Conservation (phyloP, 2,797 vertebrate genomes). For the Natrix natrix region DNA sequence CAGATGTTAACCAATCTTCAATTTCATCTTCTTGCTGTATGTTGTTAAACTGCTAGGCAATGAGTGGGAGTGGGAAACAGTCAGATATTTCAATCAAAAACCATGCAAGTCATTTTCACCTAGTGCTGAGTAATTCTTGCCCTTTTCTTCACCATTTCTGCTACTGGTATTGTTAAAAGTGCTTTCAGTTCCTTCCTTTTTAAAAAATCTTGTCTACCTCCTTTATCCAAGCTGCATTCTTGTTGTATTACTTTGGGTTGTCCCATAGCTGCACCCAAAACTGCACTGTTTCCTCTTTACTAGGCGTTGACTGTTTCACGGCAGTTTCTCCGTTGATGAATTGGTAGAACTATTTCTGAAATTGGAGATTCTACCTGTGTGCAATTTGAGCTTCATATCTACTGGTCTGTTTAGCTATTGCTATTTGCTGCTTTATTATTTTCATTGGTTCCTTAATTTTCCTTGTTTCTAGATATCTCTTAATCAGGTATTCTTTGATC, state of each 20-base stretch:
- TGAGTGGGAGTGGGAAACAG: neutral
- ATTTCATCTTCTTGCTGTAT: neutral
- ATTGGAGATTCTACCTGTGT: neutral
- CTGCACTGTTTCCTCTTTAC: neutral
- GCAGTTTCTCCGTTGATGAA: neutral
- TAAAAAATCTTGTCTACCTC: neutral
- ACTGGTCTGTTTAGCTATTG: neutral
- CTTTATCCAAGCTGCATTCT: neutral
- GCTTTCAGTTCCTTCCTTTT: neutral
- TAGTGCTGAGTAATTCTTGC: neutral
- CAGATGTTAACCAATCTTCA: neutral
- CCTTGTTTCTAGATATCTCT: neutral
- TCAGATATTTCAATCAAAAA: neutral
- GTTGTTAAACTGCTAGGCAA: neutral
- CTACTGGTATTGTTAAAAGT: neutral
- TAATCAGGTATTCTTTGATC: neutral
- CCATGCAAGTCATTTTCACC: neutral
- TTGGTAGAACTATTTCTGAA: neutral
- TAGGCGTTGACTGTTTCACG: neutral
- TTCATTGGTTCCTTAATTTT: neutral
- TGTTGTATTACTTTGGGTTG: neutral
- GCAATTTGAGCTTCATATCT: neutral
- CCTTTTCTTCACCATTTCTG: neutral
- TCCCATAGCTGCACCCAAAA: neutral
- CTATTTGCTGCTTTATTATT: neutral